A percentile compares a stretch with the other conserved stretches of the same genome.
Evolutionary conservation across 1,140 invertebrate genomes (phyloP).

Genomic region (Schlechtendalia chinensis): DNA sequence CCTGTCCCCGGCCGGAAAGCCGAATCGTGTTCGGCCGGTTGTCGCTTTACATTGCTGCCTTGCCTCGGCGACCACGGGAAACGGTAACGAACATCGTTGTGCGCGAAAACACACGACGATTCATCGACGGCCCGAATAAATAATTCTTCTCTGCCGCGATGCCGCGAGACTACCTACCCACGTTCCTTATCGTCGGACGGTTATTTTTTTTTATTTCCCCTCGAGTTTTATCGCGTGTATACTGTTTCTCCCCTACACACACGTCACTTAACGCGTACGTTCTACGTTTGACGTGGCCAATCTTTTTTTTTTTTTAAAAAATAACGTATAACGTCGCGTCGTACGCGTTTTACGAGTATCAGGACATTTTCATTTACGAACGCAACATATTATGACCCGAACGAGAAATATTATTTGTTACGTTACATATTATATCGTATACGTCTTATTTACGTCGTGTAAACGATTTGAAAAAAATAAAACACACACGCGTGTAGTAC

Average conservation of each 20-base stretch:
- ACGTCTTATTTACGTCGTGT: not conserved
- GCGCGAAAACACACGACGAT: too few relatives aligned
- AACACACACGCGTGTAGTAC: not conserved
- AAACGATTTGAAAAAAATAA: not conserved
- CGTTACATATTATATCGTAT: not conserved
- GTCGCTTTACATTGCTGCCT: too few relatives aligned
- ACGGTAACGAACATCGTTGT: too few relatives aligned
- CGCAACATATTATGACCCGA: not conserved
- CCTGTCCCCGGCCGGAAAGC: too few relatives aligned
- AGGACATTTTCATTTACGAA: not conserved
- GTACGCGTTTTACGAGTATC: not conserved
- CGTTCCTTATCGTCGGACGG: too few relatives aligned
- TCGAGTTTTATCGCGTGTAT: not conserved
- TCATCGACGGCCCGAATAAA: too few relatives aligned
- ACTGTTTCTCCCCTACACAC: not conserved
- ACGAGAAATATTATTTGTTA: not conserved
- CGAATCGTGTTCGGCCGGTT: too few relatives aligned
- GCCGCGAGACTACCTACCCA: too few relatives aligned
- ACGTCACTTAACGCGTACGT: not conserved
- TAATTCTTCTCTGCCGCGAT: too few relatives aligned
- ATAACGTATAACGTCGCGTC: not conserved
- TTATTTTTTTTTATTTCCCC: not conserved
- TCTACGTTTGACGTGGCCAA: not conserved
- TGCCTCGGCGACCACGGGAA: too few relatives aligned
- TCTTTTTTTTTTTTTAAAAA: conserved; percentile 18